Conservation (phyloP, 2,797 vertebrate genomes). For the Fringilla coelebs region DNA sequence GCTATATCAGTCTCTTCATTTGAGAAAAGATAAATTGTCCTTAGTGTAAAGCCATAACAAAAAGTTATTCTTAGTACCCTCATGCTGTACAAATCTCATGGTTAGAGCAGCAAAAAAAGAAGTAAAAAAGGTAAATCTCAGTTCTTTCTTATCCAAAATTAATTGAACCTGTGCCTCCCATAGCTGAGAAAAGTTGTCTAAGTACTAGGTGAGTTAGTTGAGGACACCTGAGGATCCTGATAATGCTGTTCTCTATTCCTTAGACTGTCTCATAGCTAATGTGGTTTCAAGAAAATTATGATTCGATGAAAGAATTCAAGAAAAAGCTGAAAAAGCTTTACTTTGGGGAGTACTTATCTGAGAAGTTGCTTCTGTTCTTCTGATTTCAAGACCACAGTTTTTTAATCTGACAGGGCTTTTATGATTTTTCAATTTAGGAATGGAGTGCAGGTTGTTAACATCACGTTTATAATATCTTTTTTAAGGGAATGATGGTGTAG, state of each 20-base stretch:
- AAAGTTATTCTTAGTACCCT: background rate
- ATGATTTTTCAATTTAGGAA: background rate
- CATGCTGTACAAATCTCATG: background rate
- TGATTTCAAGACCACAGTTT: background rate
- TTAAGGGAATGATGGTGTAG: background rate
- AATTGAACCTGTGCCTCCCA: background rate
- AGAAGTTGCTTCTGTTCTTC: background rate
- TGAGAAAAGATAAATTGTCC: background rate
- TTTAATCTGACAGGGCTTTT: background rate
- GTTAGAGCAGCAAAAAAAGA: background rate
- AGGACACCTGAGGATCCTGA: background rate
- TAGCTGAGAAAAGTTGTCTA: background rate
- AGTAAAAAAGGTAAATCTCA: background rate
- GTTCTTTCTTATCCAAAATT: background rate
- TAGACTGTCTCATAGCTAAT: background rate
- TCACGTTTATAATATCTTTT: background rate
- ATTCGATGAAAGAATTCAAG: fast-evolving
- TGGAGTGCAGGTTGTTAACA: background rate
- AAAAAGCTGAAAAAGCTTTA: background rate
- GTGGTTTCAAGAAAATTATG: background rate
- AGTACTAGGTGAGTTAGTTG: background rate
- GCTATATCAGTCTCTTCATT: background rate
- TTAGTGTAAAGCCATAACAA: background rate
- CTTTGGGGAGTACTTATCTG: background rate
- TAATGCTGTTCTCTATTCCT: background rate